These are phyloP conservation scores for Aporophyla nigra DNA, from an alignment of 2,888 invertebrate species.

Conservation along the genomic window DNA sequence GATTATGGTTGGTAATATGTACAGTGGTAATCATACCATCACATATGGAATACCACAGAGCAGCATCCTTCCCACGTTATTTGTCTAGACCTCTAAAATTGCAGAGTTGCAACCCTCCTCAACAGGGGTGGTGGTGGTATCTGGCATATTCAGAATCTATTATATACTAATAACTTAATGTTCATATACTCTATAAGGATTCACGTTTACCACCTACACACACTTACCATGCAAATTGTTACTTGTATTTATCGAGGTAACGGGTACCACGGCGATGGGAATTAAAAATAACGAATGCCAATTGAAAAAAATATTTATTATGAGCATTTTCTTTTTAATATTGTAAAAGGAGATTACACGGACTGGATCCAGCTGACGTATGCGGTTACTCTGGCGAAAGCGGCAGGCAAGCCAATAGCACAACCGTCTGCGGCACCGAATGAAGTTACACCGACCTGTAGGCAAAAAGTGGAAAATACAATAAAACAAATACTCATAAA, in stretches of 20 bases:
- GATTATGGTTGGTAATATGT: not conserved
- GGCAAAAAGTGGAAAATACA: constrained; percentile 5
- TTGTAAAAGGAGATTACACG: constrained; percentile 27
- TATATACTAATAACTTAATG: no score
- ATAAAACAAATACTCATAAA: not conserved
- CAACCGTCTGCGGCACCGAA: constrained; percentile 75
- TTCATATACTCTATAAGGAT: no score
- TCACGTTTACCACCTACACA: no score
- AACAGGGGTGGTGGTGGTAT: no score
- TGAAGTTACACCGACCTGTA: constrained; percentile 75
- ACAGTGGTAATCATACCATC: not conserved
- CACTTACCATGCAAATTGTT: no score
- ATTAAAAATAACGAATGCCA: not conserved
- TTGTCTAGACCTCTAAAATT: not conserved
- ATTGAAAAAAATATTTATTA: constrained; percentile 11
- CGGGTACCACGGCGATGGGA: no score
- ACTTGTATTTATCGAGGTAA: no score
- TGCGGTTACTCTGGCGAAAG: constrained; percentile 75
- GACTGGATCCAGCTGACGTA: constrained; percentile 72
- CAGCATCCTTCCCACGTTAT: not conserved
- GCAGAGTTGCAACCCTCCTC: no score
- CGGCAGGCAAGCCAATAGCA: constrained; percentile 73
- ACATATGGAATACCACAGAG: not conserved
- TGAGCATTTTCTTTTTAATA: not conserved
- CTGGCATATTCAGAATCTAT: no score